Conservation (phyloP, 2,888 invertebrate species). For the Torymus auratus region DNA sequence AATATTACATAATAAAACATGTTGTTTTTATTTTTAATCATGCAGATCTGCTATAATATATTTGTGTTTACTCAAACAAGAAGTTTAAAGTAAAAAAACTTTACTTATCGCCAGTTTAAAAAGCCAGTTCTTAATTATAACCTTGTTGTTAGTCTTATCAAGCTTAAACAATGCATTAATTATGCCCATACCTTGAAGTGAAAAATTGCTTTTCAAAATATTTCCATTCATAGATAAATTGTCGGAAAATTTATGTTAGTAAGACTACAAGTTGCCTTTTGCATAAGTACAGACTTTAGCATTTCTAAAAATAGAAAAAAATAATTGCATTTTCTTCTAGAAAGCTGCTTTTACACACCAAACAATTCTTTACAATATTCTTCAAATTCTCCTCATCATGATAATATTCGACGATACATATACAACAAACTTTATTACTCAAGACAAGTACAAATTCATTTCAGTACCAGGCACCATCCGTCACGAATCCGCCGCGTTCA, state of each 20-base stretch:
- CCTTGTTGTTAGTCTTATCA: slow-evolving; percentile 19
- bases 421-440: not conserved
- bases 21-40: not conserved
- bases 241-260: not conserved
- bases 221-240: not conserved
- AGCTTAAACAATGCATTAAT: slow-evolving; percentile 4
- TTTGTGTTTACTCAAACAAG: not conserved
- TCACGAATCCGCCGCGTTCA: no score
- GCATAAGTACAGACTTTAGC: not conserved
- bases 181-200: not conserved
- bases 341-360: no score
- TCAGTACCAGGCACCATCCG: no score
- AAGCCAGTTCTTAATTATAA: slow-evolving; percentile 7
- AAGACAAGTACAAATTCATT: no score
- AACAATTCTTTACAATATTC: no score
- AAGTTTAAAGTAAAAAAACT: not conserved
- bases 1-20: no score
- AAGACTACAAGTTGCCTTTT: not conserved
- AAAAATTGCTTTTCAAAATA: slow-evolving; percentile 3
- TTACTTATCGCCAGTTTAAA: slow-evolving; percentile 3
- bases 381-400: no score
- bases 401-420: not conserved
- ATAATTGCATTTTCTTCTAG: no score
- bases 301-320: not conserved
- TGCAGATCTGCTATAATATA: not conserved